Conservation (phyloP, 2,888 invertebrate genomes). For the Acanthoscelides obtectus region DNA sequence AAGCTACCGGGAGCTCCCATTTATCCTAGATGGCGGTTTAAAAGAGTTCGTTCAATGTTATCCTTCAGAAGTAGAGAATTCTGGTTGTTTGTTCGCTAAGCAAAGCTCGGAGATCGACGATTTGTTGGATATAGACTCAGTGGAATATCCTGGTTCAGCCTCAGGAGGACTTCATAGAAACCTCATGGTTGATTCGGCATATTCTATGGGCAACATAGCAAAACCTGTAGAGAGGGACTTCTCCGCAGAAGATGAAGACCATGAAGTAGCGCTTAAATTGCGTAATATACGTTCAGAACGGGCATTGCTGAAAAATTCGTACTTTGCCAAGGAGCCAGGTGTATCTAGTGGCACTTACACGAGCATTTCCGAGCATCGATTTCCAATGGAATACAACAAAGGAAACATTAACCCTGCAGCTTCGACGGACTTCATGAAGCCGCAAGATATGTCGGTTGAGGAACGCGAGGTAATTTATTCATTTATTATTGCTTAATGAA, state of each 20-base stretch:
- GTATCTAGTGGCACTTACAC: slow-evolving; percentile 9
- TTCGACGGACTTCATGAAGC: not conserved
- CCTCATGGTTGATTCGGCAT: slow-evolving; percentile 10
- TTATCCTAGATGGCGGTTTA: slow-evolving; percentile 78
- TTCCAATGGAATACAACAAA: slow-evolving; percentile 5
- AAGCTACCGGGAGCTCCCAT: slow-evolving; percentile 63
- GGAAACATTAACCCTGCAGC: not conserved
- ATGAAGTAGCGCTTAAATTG: not conserved
- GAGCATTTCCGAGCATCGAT: slow-evolving; percentile 11
- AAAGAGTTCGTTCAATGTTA: slow-evolving; percentile 75
- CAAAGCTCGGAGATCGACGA: slow-evolving; percentile 48
- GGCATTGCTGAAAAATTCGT: slow-evolving; percentile 11
- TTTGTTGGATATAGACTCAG: slow-evolving; percentile 55
- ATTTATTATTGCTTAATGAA: too few relatives aligned
- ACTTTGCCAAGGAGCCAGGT: slow-evolving; percentile 4
- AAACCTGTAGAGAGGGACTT: slow-evolving; percentile 11
- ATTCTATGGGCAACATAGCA: slow-evolving; percentile 8
- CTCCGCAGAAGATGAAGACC: not conserved
- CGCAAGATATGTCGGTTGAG: not conserved
- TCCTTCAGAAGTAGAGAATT: slow-evolving; percentile 73
- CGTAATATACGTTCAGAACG: slow-evolving; percentile 12
- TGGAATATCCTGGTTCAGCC: slow-evolving; percentile 60
- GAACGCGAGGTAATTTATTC: not conserved
- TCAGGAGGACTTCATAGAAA: slow-evolving; percentile 14
- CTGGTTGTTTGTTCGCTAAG: slow-evolving; percentile 51